These are phyloP conservation scores for Calephelis nemesis DNA, from an alignment of 1,140 invertebrate genomes.

Conservation along the genomic window DNA sequence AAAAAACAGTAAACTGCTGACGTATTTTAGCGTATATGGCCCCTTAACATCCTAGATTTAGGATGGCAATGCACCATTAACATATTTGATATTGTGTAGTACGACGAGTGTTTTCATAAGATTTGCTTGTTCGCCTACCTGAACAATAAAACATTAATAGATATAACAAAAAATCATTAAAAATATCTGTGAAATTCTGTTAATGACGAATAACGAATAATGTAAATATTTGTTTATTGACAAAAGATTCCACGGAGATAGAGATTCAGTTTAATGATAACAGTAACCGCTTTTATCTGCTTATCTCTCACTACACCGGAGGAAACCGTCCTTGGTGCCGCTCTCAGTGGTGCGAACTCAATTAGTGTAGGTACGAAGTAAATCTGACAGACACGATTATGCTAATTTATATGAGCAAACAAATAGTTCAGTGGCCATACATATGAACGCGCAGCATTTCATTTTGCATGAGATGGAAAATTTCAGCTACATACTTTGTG, in stretches of 20 bases:
- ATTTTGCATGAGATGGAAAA: not conserved
- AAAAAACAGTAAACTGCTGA: too few relatives aligned
- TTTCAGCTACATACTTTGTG: not conserved
- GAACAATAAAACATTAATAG: too few relatives aligned
- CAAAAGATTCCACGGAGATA: not conserved
- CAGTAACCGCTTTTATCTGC: constrained; percentile 4
- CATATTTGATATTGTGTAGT: too few relatives aligned
- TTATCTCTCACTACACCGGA: not conserved
- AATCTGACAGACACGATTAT: constrained; percentile 6
- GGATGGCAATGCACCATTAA: too few relatives aligned
- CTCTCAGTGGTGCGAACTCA: not conserved
- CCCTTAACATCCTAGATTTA: too few relatives aligned
- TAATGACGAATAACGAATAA: not conserved
- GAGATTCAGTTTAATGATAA: constrained; percentile 4
- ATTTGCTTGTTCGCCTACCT: too few relatives aligned
- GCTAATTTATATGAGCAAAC: not conserved
- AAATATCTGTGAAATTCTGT: not conserved
- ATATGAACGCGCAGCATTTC: not conserved
- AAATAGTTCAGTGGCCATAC: not conserved
- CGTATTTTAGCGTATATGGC: too few relatives aligned
- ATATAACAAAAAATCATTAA: too few relatives aligned
- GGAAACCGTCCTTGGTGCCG: not conserved
- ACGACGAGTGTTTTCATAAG: too few relatives aligned
- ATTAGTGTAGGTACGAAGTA: not conserved
- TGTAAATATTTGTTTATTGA: constrained; percentile 8